Evolutionary conservation across 2,888 invertebrate genomes (phyloP).

Genomic region (Athalia circularis): DNA sequence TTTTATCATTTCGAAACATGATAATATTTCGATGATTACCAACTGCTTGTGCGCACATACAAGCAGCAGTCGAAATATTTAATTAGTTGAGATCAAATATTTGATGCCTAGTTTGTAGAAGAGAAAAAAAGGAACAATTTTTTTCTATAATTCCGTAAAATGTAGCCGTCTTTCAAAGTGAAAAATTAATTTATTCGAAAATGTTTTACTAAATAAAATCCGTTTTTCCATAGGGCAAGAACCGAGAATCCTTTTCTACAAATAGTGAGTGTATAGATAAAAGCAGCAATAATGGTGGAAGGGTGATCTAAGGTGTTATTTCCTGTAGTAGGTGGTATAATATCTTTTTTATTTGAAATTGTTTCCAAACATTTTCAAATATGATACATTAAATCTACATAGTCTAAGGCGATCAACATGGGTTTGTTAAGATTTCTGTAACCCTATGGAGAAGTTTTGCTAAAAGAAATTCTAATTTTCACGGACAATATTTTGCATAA

Average conservation of each 20-base stretch:
- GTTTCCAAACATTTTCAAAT: neutral
- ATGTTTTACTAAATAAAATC: neutral
- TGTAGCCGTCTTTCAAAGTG: neutral
- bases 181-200: neutral
- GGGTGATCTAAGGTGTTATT: neutral
- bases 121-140: constrained; percentile 3
- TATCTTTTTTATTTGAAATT: constrained; percentile 3
- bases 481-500: constrained; percentile 10
- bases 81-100: neutral
- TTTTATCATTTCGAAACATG: constrained; percentile 19
- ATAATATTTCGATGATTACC: constrained; percentile 8
- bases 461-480: neutral
- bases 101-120: neutral
- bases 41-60: neutral
- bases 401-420: neutral
- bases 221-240: too few species aligned
- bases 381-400: neutral
- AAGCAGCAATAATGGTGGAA: neutral
- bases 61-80: neutral
- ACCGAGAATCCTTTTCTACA: too few species aligned
- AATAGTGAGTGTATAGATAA: too few species aligned
- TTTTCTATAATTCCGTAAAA: constrained; percentile 13
- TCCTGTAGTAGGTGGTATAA: neutral
- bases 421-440: neutral
- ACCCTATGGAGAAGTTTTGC: neutral